Evolutionary conservation across 2,113 vertebrate genomes (phyloP).

Genomic region (Brachyistius frenatus): DNA sequence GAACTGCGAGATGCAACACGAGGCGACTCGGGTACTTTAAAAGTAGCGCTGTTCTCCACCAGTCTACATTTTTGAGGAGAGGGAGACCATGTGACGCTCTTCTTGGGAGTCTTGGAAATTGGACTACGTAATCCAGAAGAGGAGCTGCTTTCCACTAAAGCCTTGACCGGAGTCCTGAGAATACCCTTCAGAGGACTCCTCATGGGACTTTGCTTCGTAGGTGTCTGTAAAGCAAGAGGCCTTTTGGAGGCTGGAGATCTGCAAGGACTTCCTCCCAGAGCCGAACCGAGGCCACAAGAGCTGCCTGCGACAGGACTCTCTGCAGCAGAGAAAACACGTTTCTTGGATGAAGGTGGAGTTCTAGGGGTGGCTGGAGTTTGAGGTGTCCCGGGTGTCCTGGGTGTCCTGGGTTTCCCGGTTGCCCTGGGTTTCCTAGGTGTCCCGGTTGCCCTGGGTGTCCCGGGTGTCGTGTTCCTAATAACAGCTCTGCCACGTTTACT

Average conservation of each 20-base stretch:
- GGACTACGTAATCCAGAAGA: slow-evolving; percentile 40
- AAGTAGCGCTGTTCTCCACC: slow-evolving; percentile 27
- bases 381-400: slow-evolving; percentile 40
- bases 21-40: slow-evolving; percentile 78
- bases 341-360: slow-evolving; percentile 40
- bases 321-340: slow-evolving; percentile 19
- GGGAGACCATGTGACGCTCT: slow-evolving; percentile 83
- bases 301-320: slow-evolving; percentile 55
- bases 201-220: slow-evolving; percentile 69
- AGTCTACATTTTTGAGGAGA: slow-evolving; percentile 65
- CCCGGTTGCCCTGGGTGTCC: slow-evolving; percentile 49
- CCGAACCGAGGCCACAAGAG: slow-evolving; percentile 40
- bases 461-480: slow-evolving; percentile 47
- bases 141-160: slow-evolving; percentile 36
- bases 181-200: slow-evolving; percentile 64
- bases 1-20: slow-evolving; percentile 52
- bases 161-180: slow-evolving; percentile 75
- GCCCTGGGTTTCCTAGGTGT: slow-evolving; percentile 35
- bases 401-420: slow-evolving; percentile 36
- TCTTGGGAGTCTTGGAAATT: slow-evolving; percentile 66
- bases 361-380: slow-evolving; percentile 41
- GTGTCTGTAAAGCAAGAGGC: slow-evolving; percentile 49
- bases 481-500: slow-evolving; percentile 56
- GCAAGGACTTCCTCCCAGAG: slow-evolving; percentile 71
- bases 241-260: slow-evolving; percentile 52